Conservation (phyloP, 2,113 vertebrate genomes). For the Montifringilla adamsi region DNA sequence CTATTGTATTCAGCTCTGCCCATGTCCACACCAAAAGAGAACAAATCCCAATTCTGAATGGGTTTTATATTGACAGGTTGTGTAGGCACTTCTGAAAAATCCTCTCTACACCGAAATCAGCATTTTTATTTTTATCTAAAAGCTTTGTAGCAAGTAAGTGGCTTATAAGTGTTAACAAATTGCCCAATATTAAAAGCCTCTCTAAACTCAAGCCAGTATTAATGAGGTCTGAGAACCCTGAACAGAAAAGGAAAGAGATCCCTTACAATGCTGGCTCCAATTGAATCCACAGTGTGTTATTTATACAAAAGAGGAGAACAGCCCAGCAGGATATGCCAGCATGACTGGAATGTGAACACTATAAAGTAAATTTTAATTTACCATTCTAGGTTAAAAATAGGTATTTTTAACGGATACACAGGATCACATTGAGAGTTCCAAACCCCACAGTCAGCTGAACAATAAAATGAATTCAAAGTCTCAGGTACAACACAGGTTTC, state of each 20-base stretch:
- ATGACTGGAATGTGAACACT: background rate
- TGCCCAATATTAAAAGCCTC: background rate
- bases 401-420: background rate
- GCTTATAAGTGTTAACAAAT: constrained; percentile 1
- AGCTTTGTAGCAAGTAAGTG: background rate
- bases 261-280: background rate
- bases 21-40: background rate
- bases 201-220: constrained; percentile 25
- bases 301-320: constrained; percentile 10
- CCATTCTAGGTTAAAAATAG: background rate
- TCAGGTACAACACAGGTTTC: background rate
- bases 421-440: background rate
- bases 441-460: background rate
- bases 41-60: constrained; percentile 43
- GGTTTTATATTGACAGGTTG: background rate
- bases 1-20: constrained; percentile 13
- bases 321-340: constrained; percentile 5
- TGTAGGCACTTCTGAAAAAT: constrained; percentile 43
- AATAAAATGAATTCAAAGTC: background rate
- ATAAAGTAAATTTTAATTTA: background rate
- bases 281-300: background rate
- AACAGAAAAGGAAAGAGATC: constrained; percentile 17
- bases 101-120: constrained; percentile 13
- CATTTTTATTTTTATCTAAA: constrained; percentile 21
- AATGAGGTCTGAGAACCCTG: background rate